Conservation (phyloP, 2,797 vertebrate species). For the Macropodus opercularis region DNA sequence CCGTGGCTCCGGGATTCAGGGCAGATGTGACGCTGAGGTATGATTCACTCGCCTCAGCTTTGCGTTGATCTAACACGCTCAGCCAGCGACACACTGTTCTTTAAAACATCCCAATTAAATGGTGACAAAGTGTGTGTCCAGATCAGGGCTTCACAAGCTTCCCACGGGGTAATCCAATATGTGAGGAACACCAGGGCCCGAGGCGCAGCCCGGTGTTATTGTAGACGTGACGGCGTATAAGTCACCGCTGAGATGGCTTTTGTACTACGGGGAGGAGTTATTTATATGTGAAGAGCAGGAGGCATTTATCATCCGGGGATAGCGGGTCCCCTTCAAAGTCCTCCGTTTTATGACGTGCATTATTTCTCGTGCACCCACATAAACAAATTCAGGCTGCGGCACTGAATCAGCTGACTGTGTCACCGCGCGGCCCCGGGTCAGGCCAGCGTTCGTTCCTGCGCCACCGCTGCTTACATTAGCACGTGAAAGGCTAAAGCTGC, state of each 20-base stretch:
- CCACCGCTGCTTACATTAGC: conserved; percentile 84
- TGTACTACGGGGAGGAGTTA: conserved; percentile 77
- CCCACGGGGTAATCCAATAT: conserved; percentile 45
- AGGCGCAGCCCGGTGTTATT: conserved; percentile 74
- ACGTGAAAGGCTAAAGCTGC: conserved; percentile 83
- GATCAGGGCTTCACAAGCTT: conserved; percentile 29
- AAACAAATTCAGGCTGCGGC: conserved; percentile 84
- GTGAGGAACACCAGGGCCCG: conserved; percentile 60
- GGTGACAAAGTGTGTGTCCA: conserved; percentile 19
- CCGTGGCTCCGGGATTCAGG: conserved; percentile 21
- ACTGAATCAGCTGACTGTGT: conserved; percentile 89
- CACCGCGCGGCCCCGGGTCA: conserved; percentile 84
- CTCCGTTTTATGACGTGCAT: conserved; percentile 85
- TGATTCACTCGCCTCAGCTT: conserved; percentile 7
- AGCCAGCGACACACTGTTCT: conserved; percentile 8
- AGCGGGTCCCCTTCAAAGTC: conserved; percentile 83
- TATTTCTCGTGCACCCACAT: conserved; percentile 87
- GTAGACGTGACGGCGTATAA: conserved; percentile 75
- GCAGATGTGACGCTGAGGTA: not conserved
- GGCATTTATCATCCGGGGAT: conserved; percentile 78
- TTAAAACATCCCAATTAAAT: conserved; percentile 22
- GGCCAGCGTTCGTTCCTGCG: conserved; percentile 82
- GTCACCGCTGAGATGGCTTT: conserved; percentile 75
- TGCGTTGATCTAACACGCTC: not conserved
- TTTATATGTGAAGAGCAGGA: conserved; percentile 77